Base-by-base conservation (phyloP, 2,797 vertebrate genomes). In the Bovichtus diacanthus region DNA sequence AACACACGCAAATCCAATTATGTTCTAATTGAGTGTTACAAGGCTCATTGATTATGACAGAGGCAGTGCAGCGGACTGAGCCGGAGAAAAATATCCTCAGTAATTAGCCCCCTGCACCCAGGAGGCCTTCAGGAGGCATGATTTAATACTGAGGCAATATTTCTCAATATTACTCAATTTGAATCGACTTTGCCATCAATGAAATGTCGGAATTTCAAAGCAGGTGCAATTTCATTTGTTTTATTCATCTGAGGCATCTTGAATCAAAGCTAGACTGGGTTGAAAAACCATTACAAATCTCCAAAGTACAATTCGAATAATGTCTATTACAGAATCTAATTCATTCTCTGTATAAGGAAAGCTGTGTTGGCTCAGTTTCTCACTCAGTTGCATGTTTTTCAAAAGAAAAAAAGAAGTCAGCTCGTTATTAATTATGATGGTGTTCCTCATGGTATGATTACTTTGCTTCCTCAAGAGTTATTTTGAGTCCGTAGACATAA, bases 11-110 rank as follows among this genome's bases (percentile, higher is more conserved):
- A 93, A 95, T 95, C 93, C 93, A 94, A 94, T 95, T 95, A 95
- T 46, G 66, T 50, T 73, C 79, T 95, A 94, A 95, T 93, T 92
- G 93, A 91, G 92, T 88, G 91, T 91, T 92, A 92, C 92, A 93
- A 85, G 91, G 86, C 91, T 93, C 93, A 95, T 91, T 95, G 93
- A 95, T 93, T 94, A 91, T 93, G 91, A 93, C 88, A 83, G 86
- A 88, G 56, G 70, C 87, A 51, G 78, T 54, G 81, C 79, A 89
- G 90, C 82, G 81, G 86, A 85, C 76, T 59, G 70, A 86, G 83
- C 50, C 1, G 60, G 54, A 70, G 82, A 80, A 75, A 90, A 87
- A 90, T 87, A 89, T 87, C 76, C 86, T 61, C 67, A 69, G 81
- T 85, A 92, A 94, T 94, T 91, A 94, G 79, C 85, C 68, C 23